Conservation (phyloP, 2,888 invertebrate species). For the Mantis religiosa region DNA sequence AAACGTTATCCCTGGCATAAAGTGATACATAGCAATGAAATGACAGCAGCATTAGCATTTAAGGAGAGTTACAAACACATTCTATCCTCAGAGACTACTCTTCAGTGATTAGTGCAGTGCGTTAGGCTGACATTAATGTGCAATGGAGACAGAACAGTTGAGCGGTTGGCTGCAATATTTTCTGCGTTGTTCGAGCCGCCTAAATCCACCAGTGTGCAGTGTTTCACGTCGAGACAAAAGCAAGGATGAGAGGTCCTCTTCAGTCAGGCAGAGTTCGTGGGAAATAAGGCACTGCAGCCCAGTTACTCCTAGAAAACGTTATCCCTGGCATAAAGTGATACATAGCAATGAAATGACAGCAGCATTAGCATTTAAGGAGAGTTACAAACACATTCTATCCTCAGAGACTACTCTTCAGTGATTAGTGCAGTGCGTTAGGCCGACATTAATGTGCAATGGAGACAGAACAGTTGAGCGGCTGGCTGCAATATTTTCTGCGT, state of each 20-base stretch:
- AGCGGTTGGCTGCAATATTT: too few relatives aligned
- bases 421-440: too few relatives aligned
- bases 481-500: too few relatives aligned
- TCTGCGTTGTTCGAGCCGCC: constrained; percentile 24
- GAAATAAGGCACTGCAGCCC: constrained; percentile 38
- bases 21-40: background rate
- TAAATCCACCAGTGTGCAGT: constrained; percentile 36
- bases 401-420: too few relatives aligned
- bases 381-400: background rate
- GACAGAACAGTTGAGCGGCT: too few relatives aligned
- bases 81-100: too few relatives aligned
- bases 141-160: too few relatives aligned
- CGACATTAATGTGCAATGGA: too few relatives aligned
- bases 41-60: background rate
- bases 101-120: too few relatives aligned
- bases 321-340: background rate
- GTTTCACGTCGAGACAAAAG: constrained; percentile 39
- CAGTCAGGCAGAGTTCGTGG: constrained; percentile 39
- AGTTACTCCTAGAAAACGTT: constrained; percentile 31
- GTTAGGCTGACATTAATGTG: too few relatives aligned
- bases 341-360: background rate
- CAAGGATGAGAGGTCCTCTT: constrained; percentile 38
- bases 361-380: background rate
- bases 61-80: background rate
- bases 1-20: background rate